Evolutionary conservation across 30 jellyfish, hydroid and myxozoan species (phyloP), one percentile per base, ranked within the genome.

Genomic region (Aurelia sp.): DNA sequence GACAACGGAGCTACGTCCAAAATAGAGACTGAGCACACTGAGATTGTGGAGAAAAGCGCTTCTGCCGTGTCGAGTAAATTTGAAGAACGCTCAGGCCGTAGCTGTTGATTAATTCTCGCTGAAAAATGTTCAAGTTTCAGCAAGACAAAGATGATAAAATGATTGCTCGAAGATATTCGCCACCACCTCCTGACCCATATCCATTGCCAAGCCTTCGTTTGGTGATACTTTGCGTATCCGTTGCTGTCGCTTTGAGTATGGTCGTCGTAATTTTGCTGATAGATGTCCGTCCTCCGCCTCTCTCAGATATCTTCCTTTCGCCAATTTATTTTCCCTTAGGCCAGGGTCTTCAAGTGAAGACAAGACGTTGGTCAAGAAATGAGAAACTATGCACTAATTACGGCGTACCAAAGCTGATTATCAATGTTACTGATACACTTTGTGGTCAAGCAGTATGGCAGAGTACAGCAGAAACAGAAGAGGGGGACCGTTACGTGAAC

Each of bases 371-470:
- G 99, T 81, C 99, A 13, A 90, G 96, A 63, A 95, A 79, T 64
- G 99, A 95, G 62, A 95, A 95, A 62, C 79, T 86, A 38, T 95
- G 99, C 74, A 40, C 92, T 16, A 95, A 82, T 63, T 95, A 90
- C 90, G 99, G 99, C 35, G 91, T 90, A 38, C 99, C 99, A n/a
- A 83, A 90, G 74, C 61, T 95, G 80, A 64, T 84, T 27, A 50
- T 90, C 24, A 95, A 95, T 74, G 87, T 71, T 21, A 74, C 97
- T 81, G 99, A 95, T 58, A 90, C 99, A 17, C 88, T 95, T 11
- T 95, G 99, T 85, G 99, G 99, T 16, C 99, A 95, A 63, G 99
- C 99, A 3, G 94, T 95, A 51, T 95, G 99, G 99, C 99, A 95
- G 78, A 95, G 99, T 77, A 27, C 99, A 60, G 99, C 99, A 27